These are phyloP conservation scores for Dicroscelio sp. DNA, from an alignment of 2,888 invertebrate species.

Conservation along the genomic window DNA sequence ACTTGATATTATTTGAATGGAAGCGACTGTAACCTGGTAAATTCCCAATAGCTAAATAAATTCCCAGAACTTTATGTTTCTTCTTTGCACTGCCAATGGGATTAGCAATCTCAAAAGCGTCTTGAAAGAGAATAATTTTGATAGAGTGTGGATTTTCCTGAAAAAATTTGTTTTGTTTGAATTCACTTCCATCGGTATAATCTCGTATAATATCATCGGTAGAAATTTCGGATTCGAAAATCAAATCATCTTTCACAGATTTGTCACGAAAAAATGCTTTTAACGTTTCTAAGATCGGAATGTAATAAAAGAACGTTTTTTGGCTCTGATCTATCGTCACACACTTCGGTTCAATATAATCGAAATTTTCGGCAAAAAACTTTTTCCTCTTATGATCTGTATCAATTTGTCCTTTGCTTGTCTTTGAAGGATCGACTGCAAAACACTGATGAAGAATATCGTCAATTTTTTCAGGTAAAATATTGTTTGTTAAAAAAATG, in stretches of 20 bases:
- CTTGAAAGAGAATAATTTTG: constrained; percentile 87
- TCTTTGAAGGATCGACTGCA: constrained; percentile 21
- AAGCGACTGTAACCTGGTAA: constrained; percentile 82
- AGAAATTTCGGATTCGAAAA: constrained; percentile 7
- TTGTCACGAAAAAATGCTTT: constrained; percentile 24
- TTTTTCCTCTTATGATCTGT: constrained; percentile 39
- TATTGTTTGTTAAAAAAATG: too few species aligned
- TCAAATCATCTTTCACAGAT: constrained; percentile 9
- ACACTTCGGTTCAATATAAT: constrained; percentile 14
- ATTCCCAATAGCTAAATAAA: constrained; percentile 87
- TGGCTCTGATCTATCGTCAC: neutral
- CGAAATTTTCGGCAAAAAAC: constrained; percentile 3
- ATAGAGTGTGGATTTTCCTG: constrained; percentile 80
- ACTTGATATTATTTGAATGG: constrained; percentile 82
- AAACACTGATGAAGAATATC: neutral
- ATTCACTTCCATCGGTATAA: constrained; percentile 83
- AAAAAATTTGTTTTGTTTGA: constrained; percentile 79
- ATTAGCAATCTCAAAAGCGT: constrained; percentile 88
- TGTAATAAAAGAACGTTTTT: constrained; percentile 23
- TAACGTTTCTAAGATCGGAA: constrained; percentile 29
- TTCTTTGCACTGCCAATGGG: constrained; percentile 86
- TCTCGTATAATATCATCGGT: constrained; percentile 81
- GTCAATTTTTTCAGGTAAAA: too few species aligned
- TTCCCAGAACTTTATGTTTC: constrained; percentile 86
- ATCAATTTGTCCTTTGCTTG: neutral